A percentile compares a stretch with the other conserved stretches of the same genome.
Evolutionary conservation across 2,113 vertebrate genomes (phyloP).

Genomic region (Alces alces): DNA sequence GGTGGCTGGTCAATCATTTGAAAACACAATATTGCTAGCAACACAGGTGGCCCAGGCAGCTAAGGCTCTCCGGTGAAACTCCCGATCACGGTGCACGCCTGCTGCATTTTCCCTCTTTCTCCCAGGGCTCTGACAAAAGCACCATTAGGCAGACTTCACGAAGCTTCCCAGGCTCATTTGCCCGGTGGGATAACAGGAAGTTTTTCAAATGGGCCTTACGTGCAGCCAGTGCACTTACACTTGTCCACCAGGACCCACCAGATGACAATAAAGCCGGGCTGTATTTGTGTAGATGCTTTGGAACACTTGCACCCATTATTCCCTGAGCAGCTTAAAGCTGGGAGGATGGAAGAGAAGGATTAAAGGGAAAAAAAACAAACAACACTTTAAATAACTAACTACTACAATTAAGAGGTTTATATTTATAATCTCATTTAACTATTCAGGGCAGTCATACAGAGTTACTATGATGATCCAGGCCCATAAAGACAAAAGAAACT

Average conservation of each 20-base stretch:
- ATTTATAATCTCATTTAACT: neutral
- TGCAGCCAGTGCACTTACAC: neutral
- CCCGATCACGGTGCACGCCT: neutral
- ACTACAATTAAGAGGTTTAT: neutral
- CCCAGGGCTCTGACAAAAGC: neutral
- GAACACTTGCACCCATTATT: slow-evolving; percentile 12
- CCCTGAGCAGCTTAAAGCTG: neutral
- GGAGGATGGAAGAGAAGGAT: slow-evolving; percentile 6
- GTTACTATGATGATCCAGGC: neutral
- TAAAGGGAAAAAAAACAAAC: neutral
- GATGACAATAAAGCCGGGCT: neutral
- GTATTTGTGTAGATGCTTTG: neutral
- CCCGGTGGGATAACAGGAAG: slow-evolving; percentile 1
- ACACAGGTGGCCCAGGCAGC: neutral
- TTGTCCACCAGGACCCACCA: slow-evolving; percentile 11
- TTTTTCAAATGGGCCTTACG: slow-evolving; percentile 22
- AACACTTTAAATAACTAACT: neutral
- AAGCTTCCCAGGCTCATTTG: slow-evolving; percentile 6
- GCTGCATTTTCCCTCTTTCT: neutral
- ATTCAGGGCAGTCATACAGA: neutral
- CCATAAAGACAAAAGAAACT: neutral
- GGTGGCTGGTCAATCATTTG: neutral
- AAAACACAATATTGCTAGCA: neutral
- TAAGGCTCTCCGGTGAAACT: neutral
- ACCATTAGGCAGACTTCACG: slow-evolving; percentile 5